These are phyloP conservation scores for Agrotis exclamationis DNA, from an alignment of 2,888 invertebrate species.

Conservation along the genomic window DNA sequence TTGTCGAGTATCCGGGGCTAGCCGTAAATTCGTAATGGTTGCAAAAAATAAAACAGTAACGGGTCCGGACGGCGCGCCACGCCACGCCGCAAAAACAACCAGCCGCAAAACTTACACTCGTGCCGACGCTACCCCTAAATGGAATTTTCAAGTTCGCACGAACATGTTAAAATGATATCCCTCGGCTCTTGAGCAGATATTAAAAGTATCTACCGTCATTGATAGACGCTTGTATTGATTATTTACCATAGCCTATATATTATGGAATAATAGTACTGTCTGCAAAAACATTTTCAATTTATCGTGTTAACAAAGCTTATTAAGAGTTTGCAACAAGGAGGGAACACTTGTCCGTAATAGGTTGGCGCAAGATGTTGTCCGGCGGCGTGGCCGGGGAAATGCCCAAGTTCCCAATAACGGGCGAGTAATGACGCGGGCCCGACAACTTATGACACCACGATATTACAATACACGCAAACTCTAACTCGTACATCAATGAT, in stretches of 20 bases:
- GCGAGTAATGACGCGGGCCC: slow-evolving; percentile 84
- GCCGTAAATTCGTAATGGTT: slow-evolving; percentile 90
- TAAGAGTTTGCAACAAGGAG: slow-evolving; percentile 78
- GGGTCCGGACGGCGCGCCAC: slow-evolving; percentile 73
- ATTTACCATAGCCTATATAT: neutral
- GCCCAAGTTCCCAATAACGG: slow-evolving; percentile 88
- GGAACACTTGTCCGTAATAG: slow-evolving; percentile 87
- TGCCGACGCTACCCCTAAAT: slow-evolving; percentile 79
- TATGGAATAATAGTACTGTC: neutral
- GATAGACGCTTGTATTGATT: slow-evolving; percentile 43
- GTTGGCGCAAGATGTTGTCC: slow-evolving; percentile 89
- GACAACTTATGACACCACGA: slow-evolving; percentile 78
- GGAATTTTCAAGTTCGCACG: slow-evolving; percentile 83
- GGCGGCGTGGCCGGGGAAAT: slow-evolving; percentile 79
- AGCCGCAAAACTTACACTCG: slow-evolving; percentile 80
- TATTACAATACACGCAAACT: slow-evolving; percentile 71
- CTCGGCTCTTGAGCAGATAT: slow-evolving; percentile 37
- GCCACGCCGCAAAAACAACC: slow-evolving; percentile 84
- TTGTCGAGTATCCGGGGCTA: slow-evolving; percentile 87
- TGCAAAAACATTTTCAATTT: slow-evolving; percentile 39
- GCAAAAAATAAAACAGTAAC: slow-evolving; percentile 88
- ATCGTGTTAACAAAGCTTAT: slow-evolving; percentile 72
- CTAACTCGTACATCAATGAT: slow-evolving; percentile 56
- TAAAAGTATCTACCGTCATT: slow-evolving; percentile 52
- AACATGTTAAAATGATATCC: slow-evolving; percentile 62